Base-by-base conservation (phyloP, 2,113 vertebrate species). In the Arothron firmamentum region DNA sequence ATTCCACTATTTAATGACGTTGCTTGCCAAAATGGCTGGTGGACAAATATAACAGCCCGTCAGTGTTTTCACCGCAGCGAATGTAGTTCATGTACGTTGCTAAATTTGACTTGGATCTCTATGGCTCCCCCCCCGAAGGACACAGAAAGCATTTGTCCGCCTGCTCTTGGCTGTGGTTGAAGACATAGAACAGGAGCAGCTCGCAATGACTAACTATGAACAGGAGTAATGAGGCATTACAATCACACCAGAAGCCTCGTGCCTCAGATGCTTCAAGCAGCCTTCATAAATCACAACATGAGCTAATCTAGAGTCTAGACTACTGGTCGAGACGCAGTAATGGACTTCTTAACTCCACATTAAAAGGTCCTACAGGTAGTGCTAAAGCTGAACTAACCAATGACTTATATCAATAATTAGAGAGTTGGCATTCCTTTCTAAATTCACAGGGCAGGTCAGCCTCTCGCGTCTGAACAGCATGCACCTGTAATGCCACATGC, bases 211-310 rank as follows among this genome's bases (percentile, higher is more conserved):
- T 75, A 84, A 88, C 83, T 85, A 85, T 82, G 81, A 85, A 84
- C 77, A 80, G 78, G 71, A 81, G 85, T 82, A 88, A 88, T 88
- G 83, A 85, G 87, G 85, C 81, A 85, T 87, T 86, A 82, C 85
- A 86, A 87, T 87, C 80, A 73, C 75, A 85, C 84, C 80, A 85
- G 84, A 81, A 82, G 78, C 77, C 72, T 87, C 80, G 65, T 81
- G 82, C 79, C 62, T 88, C 67, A 82, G 78, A 88, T 82, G 78
- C 85, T 77, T 85, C 65, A 67, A 77, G 74, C 79, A 79, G 71
- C 79, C 65, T 79, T 81, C 80, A 89, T 88, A 88, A 89, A 88
- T 89, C 85, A 88, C 65, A 79, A 79, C 63, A 67, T 74, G 67
- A 81, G 80, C 75, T 82, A 83, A 85, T 82, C 73, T 84, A 47